phyloP scores from a whole-genome alignment of 2,113 vertebrate species.

The Paramormyrops kingsleyae region DNA sequence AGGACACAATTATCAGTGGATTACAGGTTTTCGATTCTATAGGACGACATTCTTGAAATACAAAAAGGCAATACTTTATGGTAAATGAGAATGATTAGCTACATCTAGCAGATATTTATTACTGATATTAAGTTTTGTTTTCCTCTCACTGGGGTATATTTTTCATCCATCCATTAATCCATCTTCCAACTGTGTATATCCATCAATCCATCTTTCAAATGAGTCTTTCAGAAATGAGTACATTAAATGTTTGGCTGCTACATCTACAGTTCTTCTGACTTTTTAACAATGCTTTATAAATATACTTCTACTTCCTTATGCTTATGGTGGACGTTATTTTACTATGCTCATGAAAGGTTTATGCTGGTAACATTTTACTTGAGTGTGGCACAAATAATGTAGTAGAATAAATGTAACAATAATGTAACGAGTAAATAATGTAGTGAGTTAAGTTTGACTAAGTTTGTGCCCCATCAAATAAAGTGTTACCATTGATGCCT shows the following conservation, averaged over 20 bases:
- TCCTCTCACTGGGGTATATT: not conserved
- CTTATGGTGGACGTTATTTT: not conserved
- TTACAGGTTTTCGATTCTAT: not conserved
- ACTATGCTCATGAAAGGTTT: not conserved
- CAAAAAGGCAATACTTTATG: not conserved
- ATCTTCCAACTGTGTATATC: not conserved
- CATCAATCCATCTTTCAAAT: not conserved
- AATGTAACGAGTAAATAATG: not conserved
- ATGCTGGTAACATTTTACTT: not conserved
- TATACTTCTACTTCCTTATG: not conserved
- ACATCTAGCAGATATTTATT: not conserved
- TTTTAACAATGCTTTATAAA: not conserved
- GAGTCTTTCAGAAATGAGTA: not conserved
- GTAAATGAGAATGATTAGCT: not conserved
- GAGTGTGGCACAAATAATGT: not conserved
- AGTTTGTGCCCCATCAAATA: not conserved
- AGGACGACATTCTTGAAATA: not conserved
- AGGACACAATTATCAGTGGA: not conserved
- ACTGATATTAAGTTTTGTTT: not conserved
- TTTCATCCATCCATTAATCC: not conserved
- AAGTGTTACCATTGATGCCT: not conserved
- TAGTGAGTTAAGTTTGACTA: not conserved
- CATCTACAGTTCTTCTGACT: not conserved
- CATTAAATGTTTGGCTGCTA: not conserved
- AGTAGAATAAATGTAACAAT: not conserved